Evolutionary conservation across 2,113 vertebrate genomes (phyloP).

Genomic region (Equus przewalskii): DNA sequence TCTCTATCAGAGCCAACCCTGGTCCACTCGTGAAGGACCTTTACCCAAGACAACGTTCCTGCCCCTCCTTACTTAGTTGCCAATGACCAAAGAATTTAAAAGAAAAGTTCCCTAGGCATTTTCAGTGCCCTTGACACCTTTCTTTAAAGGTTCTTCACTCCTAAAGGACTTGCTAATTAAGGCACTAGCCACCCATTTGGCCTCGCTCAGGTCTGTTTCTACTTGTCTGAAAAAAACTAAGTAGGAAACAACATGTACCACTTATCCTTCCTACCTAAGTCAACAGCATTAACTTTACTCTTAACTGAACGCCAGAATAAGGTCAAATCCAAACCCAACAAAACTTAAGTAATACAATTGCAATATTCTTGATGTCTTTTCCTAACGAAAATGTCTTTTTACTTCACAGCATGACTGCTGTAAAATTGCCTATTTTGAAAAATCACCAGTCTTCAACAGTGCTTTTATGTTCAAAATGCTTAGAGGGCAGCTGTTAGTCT

Average conservation of each 20-base stretch:
- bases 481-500: background rate
- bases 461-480: slow-evolving; percentile 19
- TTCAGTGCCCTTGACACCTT: background rate
- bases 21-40: background rate
- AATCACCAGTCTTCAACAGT: background rate
- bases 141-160: background rate
- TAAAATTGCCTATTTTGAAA: slow-evolving; percentile 25
- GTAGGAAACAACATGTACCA: background rate
- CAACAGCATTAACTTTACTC: background rate
- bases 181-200: background rate
- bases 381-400: background rate
- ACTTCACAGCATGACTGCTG: background rate
- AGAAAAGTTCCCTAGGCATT: background rate
- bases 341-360: background rate
- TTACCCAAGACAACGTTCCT: background rate
- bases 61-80: background rate
- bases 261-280: background rate
- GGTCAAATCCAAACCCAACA: background rate
- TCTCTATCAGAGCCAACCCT: background rate
- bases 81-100: background rate
- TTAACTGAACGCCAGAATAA: background rate
- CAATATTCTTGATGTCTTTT: background rate
- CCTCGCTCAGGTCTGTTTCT: background rate
- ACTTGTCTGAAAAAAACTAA: background rate
- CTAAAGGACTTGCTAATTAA: background rate